Evolutionary conservation across 2,113 vertebrate species (phyloP).

Genomic region (Dicerorhinus sumatrensis): DNA sequence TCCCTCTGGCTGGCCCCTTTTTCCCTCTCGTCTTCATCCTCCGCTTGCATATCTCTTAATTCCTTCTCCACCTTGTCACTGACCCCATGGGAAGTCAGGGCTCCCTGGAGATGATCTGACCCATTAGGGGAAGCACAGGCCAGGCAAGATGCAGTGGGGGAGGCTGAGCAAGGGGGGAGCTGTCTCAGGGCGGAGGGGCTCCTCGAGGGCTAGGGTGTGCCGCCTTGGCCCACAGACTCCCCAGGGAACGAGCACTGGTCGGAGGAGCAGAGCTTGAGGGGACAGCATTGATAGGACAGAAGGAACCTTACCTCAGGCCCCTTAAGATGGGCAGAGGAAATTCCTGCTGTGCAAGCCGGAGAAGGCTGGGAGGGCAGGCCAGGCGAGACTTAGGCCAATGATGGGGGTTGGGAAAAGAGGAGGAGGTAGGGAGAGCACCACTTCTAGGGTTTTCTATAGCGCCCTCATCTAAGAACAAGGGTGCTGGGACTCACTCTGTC

Average conservation of each 20-base stretch:
- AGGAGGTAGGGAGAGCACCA: neutral
- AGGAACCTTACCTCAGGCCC: neutral
- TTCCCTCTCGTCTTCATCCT: neutral
- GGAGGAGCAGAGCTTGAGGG: neutral
- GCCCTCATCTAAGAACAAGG: neutral
- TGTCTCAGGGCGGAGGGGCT: neutral
- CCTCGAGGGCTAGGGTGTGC: neutral
- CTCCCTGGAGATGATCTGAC: neutral
- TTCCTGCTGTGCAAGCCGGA: neutral
- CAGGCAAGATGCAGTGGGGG: neutral
- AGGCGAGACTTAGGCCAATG: neutral
- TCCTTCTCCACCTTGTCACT: neutral
- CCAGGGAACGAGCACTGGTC: neutral
- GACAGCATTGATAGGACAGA: neutral
- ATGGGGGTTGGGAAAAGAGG: neutral
- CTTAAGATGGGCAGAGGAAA: neutral
- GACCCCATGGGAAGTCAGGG: neutral
- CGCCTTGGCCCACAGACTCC: neutral
- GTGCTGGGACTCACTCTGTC: neutral
- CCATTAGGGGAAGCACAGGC: neutral
- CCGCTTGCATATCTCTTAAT: neutral
- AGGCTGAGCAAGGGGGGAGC: neutral
- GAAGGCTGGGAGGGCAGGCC: neutral
- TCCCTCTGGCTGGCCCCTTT: neutral
- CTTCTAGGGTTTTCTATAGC: neutral